A percentile compares a stretch with the other conserved stretches of the same genome.
Evolutionary conservation across 2,797 vertebrate genomes (phyloP).

Genomic region (Anolis apletophallus): DNA sequence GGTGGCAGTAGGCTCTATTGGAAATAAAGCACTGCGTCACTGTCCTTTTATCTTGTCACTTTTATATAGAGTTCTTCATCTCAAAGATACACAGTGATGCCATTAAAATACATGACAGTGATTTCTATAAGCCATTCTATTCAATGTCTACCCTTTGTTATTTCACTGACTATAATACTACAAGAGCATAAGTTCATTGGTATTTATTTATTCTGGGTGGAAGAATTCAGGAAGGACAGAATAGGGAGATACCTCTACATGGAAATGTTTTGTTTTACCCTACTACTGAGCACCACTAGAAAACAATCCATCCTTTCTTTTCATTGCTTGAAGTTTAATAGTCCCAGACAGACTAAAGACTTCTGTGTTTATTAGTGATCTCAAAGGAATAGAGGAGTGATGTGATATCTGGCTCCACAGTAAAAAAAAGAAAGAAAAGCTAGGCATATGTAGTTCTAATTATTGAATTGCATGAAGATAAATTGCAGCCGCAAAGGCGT

Average conservation of each 20-base stretch:
- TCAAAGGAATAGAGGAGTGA: conserved; percentile 67
- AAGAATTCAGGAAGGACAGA: neutral
- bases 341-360: conserved; percentile 58
- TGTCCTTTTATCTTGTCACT: too few relatives aligned
- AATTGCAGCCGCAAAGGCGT: conserved; percentile 66
- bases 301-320: conserved; percentile 44
- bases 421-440: conserved; percentile 39
- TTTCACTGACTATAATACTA: neutral
- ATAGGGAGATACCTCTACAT: neutral
- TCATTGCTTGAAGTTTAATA: conserved; percentile 37
- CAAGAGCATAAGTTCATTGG: neutral
- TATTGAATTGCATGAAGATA: conserved; percentile 63
- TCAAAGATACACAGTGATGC: neutral
- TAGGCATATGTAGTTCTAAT: conserved; percentile 60
- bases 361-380: conserved; percentile 64
- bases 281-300: conserved; percentile 8
- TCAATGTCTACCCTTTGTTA: neutral
- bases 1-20: too few relatives aligned
- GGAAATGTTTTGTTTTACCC: conserved; percentile 17
- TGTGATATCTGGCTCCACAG: conserved; percentile 63
- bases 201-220: neutral
- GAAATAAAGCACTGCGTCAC: too few relatives aligned
- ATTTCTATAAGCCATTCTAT: neutral
- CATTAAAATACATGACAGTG: neutral
- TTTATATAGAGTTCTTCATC: neutral